Evolutionary conservation across 2,797 vertebrate species (phyloP).

Genomic region (Falco biarmicus): DNA sequence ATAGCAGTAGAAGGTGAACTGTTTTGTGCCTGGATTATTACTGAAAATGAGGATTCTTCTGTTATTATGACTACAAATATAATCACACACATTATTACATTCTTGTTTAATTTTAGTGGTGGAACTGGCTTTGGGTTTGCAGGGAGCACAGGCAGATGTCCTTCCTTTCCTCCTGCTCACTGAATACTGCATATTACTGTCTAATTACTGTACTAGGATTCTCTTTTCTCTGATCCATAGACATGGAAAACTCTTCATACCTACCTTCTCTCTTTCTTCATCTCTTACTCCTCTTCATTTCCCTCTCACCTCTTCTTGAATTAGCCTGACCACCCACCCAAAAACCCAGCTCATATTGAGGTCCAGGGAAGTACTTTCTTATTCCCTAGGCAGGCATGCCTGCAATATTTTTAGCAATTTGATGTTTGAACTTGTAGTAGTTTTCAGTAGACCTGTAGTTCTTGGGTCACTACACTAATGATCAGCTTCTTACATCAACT

Average conservation of each 20-base stretch:
- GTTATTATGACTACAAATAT: background rate
- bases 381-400: rapidly evolving
- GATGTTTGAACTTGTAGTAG: background rate
- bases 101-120: background rate
- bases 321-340: rapidly evolving
- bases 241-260: background rate
- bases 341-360: rapidly evolving
- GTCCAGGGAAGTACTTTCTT: background rate
- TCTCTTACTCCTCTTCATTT: background rate
- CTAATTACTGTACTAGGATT: background rate
- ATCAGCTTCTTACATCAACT: background rate
- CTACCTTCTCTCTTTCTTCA: background rate
- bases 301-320: background rate
- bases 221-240: background rate
- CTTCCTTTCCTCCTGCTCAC: background rate
- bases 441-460: background rate
- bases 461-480: background rate
- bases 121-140: background rate
- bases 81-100: background rate
- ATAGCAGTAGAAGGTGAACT: background rate
- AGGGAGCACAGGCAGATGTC: background rate
- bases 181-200: background rate
- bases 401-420: background rate
- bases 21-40: background rate
- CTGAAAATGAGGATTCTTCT: background rate